Base-by-base conservation (phyloP, 2,113 vertebrate species). In the Myocastor coypus region DNA sequence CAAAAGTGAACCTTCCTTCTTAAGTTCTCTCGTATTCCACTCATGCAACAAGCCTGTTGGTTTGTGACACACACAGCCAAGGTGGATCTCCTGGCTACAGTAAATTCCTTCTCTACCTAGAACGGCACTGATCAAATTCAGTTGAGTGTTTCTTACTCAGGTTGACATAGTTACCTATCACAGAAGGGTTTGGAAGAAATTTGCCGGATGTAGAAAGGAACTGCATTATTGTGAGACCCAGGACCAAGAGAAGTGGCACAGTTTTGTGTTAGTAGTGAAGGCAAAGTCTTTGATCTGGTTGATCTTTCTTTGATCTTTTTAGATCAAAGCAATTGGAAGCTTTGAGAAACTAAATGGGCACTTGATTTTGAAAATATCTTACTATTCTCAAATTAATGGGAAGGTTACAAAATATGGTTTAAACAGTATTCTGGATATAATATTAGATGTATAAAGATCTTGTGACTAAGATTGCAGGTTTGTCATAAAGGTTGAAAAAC, bases 291-390 rank as follows among this genome's bases (percentile, higher is more conserved):
- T 66, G 40, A 34, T 80, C 83, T 59, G 64, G 10, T 13, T n/a
- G 19, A 55, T n/a, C n/a, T n/a, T n/a, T n/a, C n/a, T n/a, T n/a
- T n/a, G n/a, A n/a, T 93, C 46, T 34, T 91, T 95, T 91, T 83
- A 63, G 85, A 59, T 34, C 6, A 50, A 63, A 84, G n/a, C 57
- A 57, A 64, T 8, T 22, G 78, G 46, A 94, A 93, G 34, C 28
- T 78, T 86, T 73, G 64, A 71, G 57, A 92, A 17, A 68, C 50
- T 40, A 34, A 8, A 22, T 95, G 42, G 28, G 34, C 19, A 17
- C 24, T 93, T 90, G 85, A 46, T 28, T 63, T n/a, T 94, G 89
- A 37, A 89, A 86, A 61, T 88, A 78, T 37, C 63, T 42, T 26
- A 66, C 9, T 89, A 52, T 30, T 16, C 89, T 85, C 86, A 92